These are phyloP conservation scores for Mustelus asterias DNA, from an alignment of 2,113 vertebrate species.

Conservation along the genomic window DNA sequence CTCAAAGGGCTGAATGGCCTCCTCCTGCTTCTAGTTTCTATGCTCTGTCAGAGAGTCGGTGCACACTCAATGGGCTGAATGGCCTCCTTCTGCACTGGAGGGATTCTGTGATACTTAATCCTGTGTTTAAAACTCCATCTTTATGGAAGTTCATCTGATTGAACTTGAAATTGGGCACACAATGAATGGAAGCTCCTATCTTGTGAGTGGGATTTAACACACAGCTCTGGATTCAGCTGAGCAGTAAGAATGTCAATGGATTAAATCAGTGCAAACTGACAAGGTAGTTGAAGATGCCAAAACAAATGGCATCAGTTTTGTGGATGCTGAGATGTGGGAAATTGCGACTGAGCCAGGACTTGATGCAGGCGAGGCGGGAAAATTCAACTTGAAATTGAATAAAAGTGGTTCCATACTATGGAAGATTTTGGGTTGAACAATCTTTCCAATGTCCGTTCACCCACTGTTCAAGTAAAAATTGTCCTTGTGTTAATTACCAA, in stretches of 20 bases:
- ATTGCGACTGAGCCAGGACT: not conserved
- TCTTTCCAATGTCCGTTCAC: not conserved
- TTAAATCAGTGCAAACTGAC: not conserved
- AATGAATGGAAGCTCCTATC: not conserved
- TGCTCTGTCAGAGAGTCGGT: too few species aligned
- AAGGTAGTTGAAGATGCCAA: not conserved
- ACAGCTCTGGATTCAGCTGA: not conserved
- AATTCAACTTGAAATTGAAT: not conserved
- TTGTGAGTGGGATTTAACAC: not conserved
- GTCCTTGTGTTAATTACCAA: not conserved
- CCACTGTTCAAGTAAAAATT: not conserved
- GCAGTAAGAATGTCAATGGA: not conserved
- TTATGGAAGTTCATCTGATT: not conserved
- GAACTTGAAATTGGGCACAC: not conserved
- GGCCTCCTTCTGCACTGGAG: too few species aligned
- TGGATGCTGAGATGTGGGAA: not conserved
- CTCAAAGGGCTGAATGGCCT: too few species aligned
- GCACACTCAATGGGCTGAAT: too few species aligned
- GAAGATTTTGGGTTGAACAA: not conserved
- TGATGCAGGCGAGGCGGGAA: not conserved
- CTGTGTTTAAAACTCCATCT: not conserved
- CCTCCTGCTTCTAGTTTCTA: too few species aligned
- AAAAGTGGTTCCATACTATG: not conserved
- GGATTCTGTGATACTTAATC: not conserved
- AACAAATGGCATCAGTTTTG: not conserved